A percentile compares a stretch with the other conserved stretches of the same genome.
Conservation (phyloP, 2,113 vertebrate species). For the Chaenogobius annularis region DNA sequence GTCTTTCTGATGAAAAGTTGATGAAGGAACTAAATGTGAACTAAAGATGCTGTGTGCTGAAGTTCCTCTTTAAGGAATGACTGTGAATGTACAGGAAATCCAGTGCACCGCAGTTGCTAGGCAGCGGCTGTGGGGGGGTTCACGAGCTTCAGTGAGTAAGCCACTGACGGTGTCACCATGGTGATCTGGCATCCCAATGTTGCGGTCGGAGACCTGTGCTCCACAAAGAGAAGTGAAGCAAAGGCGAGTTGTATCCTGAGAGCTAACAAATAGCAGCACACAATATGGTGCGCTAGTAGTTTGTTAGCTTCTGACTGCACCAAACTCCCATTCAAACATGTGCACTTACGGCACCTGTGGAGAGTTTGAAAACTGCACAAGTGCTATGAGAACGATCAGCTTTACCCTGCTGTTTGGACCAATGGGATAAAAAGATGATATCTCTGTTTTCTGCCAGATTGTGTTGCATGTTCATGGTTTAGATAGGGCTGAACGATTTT, state of each 20-base stretch:
- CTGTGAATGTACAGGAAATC: conserved; percentile 71
- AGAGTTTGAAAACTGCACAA: background rate
- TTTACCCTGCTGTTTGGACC: background rate
- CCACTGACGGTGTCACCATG: conserved; percentile 76
- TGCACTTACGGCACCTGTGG: background rate
- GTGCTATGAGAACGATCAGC: too few species aligned
- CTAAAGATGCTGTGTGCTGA: conserved; percentile 42
- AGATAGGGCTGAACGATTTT: background rate
- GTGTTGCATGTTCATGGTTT: background rate
- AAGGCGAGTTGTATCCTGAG: conserved; percentile 39
- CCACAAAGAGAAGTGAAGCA: conserved; percentile 66
- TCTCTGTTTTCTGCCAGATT: background rate
- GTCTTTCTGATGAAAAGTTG: background rate
- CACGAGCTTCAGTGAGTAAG: conserved; percentile 71
- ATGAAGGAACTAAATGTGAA: conserved; percentile 8
- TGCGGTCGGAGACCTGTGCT: conserved; percentile 74
- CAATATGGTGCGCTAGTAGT: conserved; percentile 21
- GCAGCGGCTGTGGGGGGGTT: conserved; percentile 62
- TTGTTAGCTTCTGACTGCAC: conserved; percentile 4
- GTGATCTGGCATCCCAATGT: conserved; percentile 78
- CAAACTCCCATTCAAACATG: background rate
- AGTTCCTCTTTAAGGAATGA: conserved; percentile 75
- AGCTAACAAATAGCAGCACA: conserved; percentile 49
- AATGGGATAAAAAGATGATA: background rate
- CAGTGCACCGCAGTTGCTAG: conserved; percentile 78